Evolutionary conservation across 2,888 invertebrate species (phyloP).

Genomic region (Punctoribates punctum): DNA sequence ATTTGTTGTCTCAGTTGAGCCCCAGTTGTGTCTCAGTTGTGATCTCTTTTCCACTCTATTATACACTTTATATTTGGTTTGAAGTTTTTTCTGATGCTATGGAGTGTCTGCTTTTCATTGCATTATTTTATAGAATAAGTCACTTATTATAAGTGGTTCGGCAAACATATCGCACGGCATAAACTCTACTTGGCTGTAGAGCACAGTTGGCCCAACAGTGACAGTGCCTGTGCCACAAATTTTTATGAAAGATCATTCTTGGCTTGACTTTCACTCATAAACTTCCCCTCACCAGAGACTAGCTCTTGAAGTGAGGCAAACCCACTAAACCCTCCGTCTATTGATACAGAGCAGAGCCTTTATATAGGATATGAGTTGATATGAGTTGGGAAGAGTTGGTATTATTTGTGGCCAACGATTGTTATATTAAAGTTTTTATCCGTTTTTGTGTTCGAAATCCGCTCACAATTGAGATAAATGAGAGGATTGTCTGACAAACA

Average conservation of each 20-base stretch:
- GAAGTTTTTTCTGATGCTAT: neutral
- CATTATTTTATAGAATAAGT: constrained; percentile 2
- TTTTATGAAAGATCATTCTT: constrained; percentile 13
- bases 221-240: neutral
- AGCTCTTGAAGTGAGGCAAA: neutral
- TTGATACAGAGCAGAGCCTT: constrained; percentile 9
- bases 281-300: neutral
- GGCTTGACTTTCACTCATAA: neutral
- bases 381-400: constrained; percentile 19
- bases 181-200: neutral
- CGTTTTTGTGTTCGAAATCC: constrained; percentile 13
- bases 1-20: neutral
- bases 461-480: constrained; percentile 30
- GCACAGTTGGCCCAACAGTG: neutral
- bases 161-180: constrained; percentile 21
- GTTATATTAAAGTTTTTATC: constrained; percentile 15
- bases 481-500: neutral
- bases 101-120: constrained; percentile 1
- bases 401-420: neutral
- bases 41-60: constrained; percentile 6
- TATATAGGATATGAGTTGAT: no score
- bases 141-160: neutral
- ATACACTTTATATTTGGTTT: neutral
- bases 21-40: no score
- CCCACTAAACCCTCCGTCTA: neutral